Base-by-base conservation (phyloP, 2,113 vertebrate genomes). In the Proteles cristata region DNA sequence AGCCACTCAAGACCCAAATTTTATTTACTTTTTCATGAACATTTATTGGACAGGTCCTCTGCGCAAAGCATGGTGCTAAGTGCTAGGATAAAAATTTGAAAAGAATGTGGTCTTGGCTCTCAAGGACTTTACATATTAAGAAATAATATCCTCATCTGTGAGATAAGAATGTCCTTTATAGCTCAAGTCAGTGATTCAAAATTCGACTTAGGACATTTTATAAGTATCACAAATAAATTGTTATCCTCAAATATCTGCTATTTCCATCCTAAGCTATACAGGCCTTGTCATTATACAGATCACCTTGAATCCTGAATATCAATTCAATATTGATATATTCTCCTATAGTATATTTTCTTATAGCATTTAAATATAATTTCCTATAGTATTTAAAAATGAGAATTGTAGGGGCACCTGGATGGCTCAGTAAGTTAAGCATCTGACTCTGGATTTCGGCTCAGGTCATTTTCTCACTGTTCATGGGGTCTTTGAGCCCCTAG, bases 131-230 rank as follows among this genome's bases (percentile, higher is more conserved):
- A 28, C 15, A 71, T 83, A 85, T 58, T 85, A 88, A 84, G 28
- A 61, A 97, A 88, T 95, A 93, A 53, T 97, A n/a, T 35, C 23
- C 21, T 88, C 58, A 88, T 71, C 33, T 83, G 5, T 61, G 89
- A 90, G 21, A 7, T 53, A 82, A 69, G 45, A 92, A 79, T 48
- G 33, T 74, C 35, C 61, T 94, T 45, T 53, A 39, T n/a, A 77
- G 10, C 48, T 82, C 71, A 94, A 65, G 53, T 77, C 65, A 53
- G 35, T 53, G 28, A 81, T 81, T 90, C 86, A 88, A 95, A 95
- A 84, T 45, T 88, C 33, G 21, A 85, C 19, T 90, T 61, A 35
- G 61, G 10, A 91, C 25, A 93, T 83, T 63, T 50, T 63, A 90
- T 92, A 85, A 80, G 26, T 28, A 5, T 87, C n/a, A 45, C 31